Percentiles rank a stretch among this genome's conserved stretches.
These are phyloP conservation scores for Hymenopus coronatus DNA, from an alignment of 2,888 invertebrate species.

Conservation along the genomic window DNA sequence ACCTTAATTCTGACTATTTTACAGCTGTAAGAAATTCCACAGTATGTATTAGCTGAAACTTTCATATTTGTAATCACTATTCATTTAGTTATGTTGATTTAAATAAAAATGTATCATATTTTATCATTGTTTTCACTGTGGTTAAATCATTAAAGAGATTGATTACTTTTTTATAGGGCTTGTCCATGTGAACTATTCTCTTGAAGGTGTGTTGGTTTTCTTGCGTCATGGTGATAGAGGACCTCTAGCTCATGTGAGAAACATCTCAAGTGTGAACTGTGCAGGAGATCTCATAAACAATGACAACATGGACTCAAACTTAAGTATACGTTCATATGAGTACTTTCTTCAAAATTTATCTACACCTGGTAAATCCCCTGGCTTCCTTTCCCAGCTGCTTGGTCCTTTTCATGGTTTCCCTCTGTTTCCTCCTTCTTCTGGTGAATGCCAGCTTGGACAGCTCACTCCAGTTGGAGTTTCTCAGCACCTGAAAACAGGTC, in stretches of 20 bases:
- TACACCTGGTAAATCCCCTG: constrained; percentile 19
- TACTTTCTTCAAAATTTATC: constrained; percentile 33
- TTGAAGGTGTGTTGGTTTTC: constrained; percentile 71
- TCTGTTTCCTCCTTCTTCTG: constrained; percentile 62
- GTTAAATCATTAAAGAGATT: background rate
- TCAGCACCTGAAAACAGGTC: constrained; percentile 79
- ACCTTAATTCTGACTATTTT: no score
- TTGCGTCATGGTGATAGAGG: constrained; percentile 89
- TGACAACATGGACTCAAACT: constrained; percentile 33
- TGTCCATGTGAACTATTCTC: constrained; percentile 57
- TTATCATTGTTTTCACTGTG: background rate
- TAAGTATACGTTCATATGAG: constrained; percentile 31
- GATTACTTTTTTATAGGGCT: constrained; percentile 43
- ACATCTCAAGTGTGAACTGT: constrained; percentile 76
- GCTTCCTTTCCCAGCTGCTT: constrained; percentile 58
- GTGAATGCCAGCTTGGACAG: constrained; percentile 79
- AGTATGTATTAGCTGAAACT: no score
- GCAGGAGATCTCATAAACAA: constrained; percentile 51
- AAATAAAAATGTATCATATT: background rate
- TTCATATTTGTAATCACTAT: no score
- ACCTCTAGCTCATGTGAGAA: constrained; percentile 77
- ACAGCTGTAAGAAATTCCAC: no score
- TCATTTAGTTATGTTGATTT: background rate
- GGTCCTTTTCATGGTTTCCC: constrained; percentile 86
- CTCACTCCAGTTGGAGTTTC: constrained; percentile 67